A percentile compares a stretch with the other conserved stretches of the same genome.
Conservation (phyloP, 2,797 vertebrate genomes). For the Antrozous pallidus region DNA sequence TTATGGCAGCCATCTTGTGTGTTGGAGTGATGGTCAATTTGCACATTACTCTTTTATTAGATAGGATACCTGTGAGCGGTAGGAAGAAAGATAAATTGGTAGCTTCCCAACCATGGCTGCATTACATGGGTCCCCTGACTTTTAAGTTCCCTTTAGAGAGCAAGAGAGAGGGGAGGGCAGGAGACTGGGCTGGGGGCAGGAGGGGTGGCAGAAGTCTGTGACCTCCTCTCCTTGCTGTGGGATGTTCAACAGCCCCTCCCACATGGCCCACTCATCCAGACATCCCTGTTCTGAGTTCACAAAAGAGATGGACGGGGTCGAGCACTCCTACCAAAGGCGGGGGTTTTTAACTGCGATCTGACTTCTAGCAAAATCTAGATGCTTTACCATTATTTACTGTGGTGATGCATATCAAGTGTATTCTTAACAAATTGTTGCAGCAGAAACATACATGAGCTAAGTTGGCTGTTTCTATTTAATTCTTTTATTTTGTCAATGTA, state of each 20-base stretch:
- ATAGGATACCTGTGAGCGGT: background rate
- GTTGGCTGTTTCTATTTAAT: background rate
- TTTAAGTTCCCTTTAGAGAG: background rate
- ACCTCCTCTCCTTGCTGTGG: accelerated
- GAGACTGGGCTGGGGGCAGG: background rate
- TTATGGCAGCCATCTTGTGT: no score
- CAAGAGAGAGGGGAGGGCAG: background rate
- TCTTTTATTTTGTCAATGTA: background rate
- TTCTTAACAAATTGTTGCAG: background rate
- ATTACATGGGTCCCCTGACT: background rate
- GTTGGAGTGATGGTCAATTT: no score
- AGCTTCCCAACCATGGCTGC: background rate
- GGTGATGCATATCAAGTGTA: background rate
- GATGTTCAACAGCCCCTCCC: background rate
- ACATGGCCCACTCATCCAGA: background rate
- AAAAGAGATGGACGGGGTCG: background rate
- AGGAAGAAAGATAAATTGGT: background rate
- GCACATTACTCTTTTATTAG: no score
- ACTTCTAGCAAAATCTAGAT: background rate
- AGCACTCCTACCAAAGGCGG: background rate
- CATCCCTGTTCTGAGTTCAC: background rate
- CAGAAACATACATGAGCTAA: background rate
- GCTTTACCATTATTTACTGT: background rate
- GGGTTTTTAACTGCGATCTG: background rate
- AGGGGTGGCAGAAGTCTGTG: background rate